Evolutionary conservation across 2,113 vertebrate genomes (phyloP).

Genomic region (Stigmatopora argus): DNA sequence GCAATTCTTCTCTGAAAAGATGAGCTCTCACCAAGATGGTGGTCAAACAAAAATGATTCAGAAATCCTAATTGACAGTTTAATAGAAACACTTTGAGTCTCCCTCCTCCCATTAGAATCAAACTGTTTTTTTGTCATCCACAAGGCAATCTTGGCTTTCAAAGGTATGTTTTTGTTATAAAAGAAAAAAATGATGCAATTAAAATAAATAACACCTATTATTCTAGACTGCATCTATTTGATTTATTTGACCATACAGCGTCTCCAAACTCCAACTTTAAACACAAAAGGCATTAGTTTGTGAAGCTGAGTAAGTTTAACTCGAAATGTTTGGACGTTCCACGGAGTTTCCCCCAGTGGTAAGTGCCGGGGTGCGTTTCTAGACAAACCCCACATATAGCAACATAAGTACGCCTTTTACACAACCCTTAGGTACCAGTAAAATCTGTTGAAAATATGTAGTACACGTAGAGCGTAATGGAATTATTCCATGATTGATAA

Average conservation of each 20-base stretch:
- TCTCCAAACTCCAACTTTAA: background rate
- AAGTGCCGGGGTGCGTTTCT: too few relatives aligned
- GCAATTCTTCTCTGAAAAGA: conserved; percentile 32
- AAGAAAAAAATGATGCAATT: background rate
- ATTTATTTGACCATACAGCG: background rate
- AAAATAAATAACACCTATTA: background rate
- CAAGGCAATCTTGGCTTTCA: too few relatives aligned
- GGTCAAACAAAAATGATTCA: conserved; percentile 20
- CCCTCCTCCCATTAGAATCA: background rate
- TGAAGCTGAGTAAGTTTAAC: too few relatives aligned
- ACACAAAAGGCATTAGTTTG: too few relatives aligned
- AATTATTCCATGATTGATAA: too few relatives aligned
- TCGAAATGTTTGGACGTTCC: too few relatives aligned
- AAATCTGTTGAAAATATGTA: too few relatives aligned
- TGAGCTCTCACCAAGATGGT: conserved; percentile 28
- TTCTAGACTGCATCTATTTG: background rate
- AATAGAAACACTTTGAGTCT: background rate
- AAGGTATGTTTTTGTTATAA: background rate
- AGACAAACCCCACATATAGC: too few relatives aligned
- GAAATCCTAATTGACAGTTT: conserved; percentile 31
- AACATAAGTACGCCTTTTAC: too few relatives aligned
- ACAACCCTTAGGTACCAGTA: too few relatives aligned
- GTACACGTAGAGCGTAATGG: too few relatives aligned
- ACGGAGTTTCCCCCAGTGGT: too few relatives aligned
- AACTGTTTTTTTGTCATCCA: background rate